These are phyloP conservation scores for Spinus olivaceus DNA, from an alignment of 2,797 vertebrate species.

Conservation along the genomic window DNA sequence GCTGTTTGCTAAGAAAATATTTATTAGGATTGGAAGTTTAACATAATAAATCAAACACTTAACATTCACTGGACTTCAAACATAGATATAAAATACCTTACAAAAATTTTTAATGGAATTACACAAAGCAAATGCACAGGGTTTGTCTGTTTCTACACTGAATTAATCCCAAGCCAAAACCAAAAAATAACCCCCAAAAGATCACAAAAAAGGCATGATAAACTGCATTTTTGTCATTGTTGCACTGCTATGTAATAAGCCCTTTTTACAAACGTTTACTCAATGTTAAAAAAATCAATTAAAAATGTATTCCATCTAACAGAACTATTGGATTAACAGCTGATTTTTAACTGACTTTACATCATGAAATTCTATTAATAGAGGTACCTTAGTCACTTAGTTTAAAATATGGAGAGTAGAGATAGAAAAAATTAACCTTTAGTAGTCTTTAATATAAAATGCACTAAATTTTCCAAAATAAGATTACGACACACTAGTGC, in stretches of 20 bases:
- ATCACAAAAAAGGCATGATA: conserved; percentile 64
- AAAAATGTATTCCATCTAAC: conserved; percentile 72
- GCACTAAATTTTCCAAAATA: conserved; percentile 79
- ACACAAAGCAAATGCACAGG: conserved; percentile 63
- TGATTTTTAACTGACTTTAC: conserved; percentile 74
- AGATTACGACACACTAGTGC: conserved; percentile 77
- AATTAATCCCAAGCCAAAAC: conserved; percentile 64
- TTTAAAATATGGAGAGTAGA: conserved; percentile 75
- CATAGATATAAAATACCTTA: conserved; percentile 64
- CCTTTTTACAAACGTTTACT: conserved; percentile 76
- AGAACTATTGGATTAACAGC: conserved; percentile 74
- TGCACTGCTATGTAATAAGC: conserved; percentile 72
- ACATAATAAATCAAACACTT: conserved; percentile 70
- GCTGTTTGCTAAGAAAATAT: conserved; percentile 73
- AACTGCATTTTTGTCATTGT: conserved; percentile 65
- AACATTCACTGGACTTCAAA: conserved; percentile 69
- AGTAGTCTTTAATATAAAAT: conserved; percentile 83
- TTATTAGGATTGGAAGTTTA: conserved; percentile 70
- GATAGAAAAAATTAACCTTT: conserved; percentile 75
- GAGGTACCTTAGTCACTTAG: conserved; percentile 73
- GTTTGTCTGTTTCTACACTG: conserved; percentile 59
- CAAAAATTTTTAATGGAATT: conserved; percentile 56
- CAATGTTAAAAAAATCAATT: conserved; percentile 65
- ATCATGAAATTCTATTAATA: conserved; percentile 74
- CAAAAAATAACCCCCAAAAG: conserved; percentile 47